phyloP scores from a whole-genome alignment of 2,888 invertebrate genomes.

The Protophormia terraenovae region DNA sequence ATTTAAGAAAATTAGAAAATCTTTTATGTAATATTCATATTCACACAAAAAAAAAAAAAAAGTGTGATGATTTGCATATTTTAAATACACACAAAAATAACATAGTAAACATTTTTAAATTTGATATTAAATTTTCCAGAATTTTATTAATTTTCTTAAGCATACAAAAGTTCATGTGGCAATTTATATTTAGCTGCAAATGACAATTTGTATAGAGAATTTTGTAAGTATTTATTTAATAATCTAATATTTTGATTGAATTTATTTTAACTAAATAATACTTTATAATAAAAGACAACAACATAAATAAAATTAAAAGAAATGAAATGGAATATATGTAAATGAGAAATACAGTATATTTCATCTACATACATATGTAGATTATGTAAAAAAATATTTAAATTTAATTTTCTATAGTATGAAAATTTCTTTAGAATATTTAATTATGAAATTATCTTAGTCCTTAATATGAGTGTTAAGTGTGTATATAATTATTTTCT shows the following conservation, averaged over 20 bases:
- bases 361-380: no score
- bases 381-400: background rate
- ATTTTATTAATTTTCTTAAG: no score
- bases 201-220: background rate
- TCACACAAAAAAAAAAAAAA: no score
- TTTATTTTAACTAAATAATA: background rate
- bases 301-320: background rate
- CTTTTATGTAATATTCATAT: no score
- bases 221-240: background rate
- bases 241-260: background rate
- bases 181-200: background rate
- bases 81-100: background rate
- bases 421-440: no score
- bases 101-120: background rate
- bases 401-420: no score
- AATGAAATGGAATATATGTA: background rate
- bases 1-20: background rate
- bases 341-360: no score
- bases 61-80: conserved; percentile 9
- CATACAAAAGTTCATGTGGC: background rate
- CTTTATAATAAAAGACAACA: background rate
- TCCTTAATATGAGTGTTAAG: no score
- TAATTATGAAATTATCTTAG: no score
- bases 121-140: no score
- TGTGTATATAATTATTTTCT: no score